Base-by-base conservation (phyloP, 2,113 vertebrate genomes). In the Circaetus cinerascens region DNA sequence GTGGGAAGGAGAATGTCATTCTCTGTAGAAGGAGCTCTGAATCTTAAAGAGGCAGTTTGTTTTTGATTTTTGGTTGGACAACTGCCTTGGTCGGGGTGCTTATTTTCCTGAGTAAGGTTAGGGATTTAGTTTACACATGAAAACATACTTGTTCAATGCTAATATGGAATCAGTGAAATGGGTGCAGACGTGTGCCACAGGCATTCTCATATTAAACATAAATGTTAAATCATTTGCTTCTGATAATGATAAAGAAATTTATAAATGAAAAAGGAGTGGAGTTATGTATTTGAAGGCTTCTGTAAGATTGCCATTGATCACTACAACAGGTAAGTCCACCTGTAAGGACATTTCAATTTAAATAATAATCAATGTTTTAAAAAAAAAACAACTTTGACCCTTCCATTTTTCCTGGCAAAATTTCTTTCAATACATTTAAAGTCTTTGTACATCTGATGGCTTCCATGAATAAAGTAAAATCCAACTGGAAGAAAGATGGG, bases 91-190 rank as follows among this genome's bases (percentile, higher is more conserved):
- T 16, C 63, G 57, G 48, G 56, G 21, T 62, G n/a, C 20, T 72
- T 5, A 18, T 82, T 82, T 90, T 90, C 50, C 71, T 38, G 25
- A 68, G 11, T 36, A 40, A n/a, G 17, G 29, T 87, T 45, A 89
- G 57, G n/a, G 48, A 57, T 90, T 82, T 78, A 18, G 56, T 62
- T 88, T 46, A 48, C 34, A 16, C 26, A 83, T 56, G 56, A 59
- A 72, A 72, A 14, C 23, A 5, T 26, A 9, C 9, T 53, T 78
- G 27, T 67, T 63, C 34, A n/a, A 4, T 66, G 64, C 85, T 93
- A 95, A 89, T 40, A 80, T 77, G 87, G 94, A 96, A 89, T 96
- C 76, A 89, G 78, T 15, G 34, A 76, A 59, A 55, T 17, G 30
- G 38, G 41, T 73, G 60, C 41, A 59, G 66, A 38, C 2, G 0